Evolutionary conservation across 2,797 vertebrate species (phyloP), one percentile per base, ranked within the genome.

Genomic region (Pyrocephalus nanus): DNA sequence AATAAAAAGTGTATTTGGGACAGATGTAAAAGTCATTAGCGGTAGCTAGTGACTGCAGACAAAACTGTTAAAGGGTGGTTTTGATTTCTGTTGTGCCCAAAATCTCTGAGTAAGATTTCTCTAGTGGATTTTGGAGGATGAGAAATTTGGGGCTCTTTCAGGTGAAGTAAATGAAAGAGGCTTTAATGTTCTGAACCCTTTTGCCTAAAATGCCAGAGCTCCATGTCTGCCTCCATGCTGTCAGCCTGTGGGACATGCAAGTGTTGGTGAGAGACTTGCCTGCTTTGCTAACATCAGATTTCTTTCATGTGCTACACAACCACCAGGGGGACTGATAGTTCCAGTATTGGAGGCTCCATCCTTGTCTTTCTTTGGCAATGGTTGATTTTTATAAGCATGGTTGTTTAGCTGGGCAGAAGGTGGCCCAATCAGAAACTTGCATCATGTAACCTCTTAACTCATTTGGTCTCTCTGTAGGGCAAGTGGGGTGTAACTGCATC

Each of bases 401-500:
- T 74, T 25, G 13, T 32, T 71, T 51, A 81, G 13, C 8, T n/a
- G 20, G 21, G 53, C 53, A 58, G 40, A 88, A 61, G 14, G 16
- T 67, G 19, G 6, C 34, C n/a, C 29, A n/a, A 0, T 71, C 66
- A 80, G 11, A 54, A 85, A 20, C 26, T 85, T 70, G 30, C 12
- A 19, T 50, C 9, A 0, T 71, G 22, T 75, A 55, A 78, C 58
- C 34, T 82, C 21, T 74, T 61, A 76, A 84, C 30, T 69, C 9
- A 12, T 66, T 83, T 86, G 53, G 11, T 94, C 64, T 83, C 76
- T 90, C 0, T 84, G 19, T 94, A 99, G 99, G 99, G 99, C 71
- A 98, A 99, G 90, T 99, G 99, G 99, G 99, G 99, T 40, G 98
- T 99, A 88, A 99, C 99, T 1, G 98, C 98, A 1, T 98, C 98